phyloP scores from a whole-genome alignment of 2,888 invertebrate genomes.

The Eupithecia vulgata region DNA sequence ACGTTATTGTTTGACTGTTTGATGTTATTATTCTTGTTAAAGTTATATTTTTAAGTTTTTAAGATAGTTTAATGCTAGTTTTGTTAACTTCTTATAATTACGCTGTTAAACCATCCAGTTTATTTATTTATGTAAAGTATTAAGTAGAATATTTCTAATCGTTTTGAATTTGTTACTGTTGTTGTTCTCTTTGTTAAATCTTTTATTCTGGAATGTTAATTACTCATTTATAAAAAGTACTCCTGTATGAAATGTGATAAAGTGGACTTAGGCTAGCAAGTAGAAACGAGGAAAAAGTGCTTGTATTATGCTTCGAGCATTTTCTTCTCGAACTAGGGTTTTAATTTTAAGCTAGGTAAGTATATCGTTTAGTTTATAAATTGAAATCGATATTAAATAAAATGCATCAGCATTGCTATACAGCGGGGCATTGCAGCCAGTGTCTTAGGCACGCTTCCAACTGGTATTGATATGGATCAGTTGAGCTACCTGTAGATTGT shows the following conservation, averaged over 20 bases:
- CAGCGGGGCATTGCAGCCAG: no score
- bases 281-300: background rate
- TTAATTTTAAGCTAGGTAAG: slow-evolving; percentile 23
- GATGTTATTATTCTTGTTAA: background rate
- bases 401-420: no score
- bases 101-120: background rate
- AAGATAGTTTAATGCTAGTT: slow-evolving; percentile 21
- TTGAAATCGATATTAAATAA: slow-evolving; percentile 15
- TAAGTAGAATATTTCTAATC: background rate
- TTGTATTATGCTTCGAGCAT: background rate
- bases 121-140: background rate
- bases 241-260: slow-evolving; percentile 40
- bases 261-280: slow-evolving; percentile 23
- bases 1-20: slow-evolving; percentile 11
- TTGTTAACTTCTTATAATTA: background rate
- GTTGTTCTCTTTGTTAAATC: slow-evolving; percentile 18
- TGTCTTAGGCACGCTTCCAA: no score
- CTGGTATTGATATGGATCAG: no score
- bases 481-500: no score
- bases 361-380: slow-evolving; percentile 13
- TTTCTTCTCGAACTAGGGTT: slow-evolving; percentile 16
- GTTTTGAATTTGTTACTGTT: slow-evolving; percentile 9
- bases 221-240: slow-evolving; percentile 39
- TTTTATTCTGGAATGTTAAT: slow-evolving; percentile 39
- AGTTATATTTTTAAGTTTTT: slow-evolving; percentile 13